Base-by-base conservation (phyloP, 2,797 vertebrate species). In the Cuculus canorus region DNA sequence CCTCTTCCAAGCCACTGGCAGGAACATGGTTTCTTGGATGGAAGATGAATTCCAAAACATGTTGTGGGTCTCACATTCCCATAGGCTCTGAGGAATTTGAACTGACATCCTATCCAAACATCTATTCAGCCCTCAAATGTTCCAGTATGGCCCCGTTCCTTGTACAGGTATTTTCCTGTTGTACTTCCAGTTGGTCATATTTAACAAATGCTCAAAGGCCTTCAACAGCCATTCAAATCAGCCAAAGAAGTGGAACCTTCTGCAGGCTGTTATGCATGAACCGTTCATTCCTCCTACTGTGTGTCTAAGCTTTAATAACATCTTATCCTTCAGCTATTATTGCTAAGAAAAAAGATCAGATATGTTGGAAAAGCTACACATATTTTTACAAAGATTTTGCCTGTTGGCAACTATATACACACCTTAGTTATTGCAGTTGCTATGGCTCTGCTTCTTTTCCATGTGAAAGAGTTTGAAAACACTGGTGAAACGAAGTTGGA, bases 371-470 rank as follows among this genome's bases (percentile, higher is more conserved):
- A 89, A 92, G 32, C 14, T 66, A 77, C 52, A 85, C 10, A 77
- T 79, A 61, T 59, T 80, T 87, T 92, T 59, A 53, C 35, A 60
- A 68, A 69, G 54, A 14, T 37, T 37, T 45, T 10, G 19, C 35
- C 35, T 88, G 45, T 53, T 77, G 41, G 35, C 54, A 81, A 48
- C 78, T 79, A 43, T 10, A 14, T 25, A 75, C 4, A 2, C 45
- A 39, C 22, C 14, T 3, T 21, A 75, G 39, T 78, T 88, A 50
- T 1, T 89, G 65, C 52, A 73, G 93, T 94, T 96, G 77, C 95
- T 86, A 88, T 63, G 80, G 80, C 35, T 69, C 32, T 61, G 35
- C 39, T 78, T 66, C 63, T 95, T 94, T 84, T 82, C 77, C 73
- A 41, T 69, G 63, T 28, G 32, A 86, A 85, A 86, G 79, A 78